Conservation (phyloP, 2,113 vertebrate species). For the Barbus barbus region DNA sequence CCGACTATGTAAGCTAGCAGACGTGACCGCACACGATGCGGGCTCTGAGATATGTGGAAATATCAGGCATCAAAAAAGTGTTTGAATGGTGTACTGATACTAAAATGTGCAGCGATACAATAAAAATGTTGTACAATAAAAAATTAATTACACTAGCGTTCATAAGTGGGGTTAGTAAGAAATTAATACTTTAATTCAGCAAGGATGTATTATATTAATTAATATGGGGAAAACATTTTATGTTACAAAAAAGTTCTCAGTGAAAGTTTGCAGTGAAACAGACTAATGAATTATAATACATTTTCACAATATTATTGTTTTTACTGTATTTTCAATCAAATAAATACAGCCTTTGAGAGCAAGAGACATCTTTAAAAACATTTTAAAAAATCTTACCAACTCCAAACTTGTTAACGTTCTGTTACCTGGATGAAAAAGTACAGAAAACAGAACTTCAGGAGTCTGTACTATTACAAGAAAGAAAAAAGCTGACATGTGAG, state of each 20-base stretch:
- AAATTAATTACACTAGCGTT: not conserved
- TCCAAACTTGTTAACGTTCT: not conserved
- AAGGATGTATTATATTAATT: not conserved
- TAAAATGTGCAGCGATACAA: not conserved
- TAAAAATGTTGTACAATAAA: no score
- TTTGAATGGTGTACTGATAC: not conserved
- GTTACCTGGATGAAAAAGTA: not conserved
- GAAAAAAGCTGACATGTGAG: not conserved
- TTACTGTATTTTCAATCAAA: not conserved
- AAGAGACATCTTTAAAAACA: not conserved
- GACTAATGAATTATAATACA: not conserved
- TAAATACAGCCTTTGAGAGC: not conserved
- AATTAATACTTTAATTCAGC: not conserved
- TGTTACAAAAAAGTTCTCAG: not conserved
- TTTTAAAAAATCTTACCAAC: no score
- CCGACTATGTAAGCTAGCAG: slow-evolving; percentile 14
- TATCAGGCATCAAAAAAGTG: not conserved
- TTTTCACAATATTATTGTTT: not conserved
- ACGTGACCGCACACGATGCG: slow-evolving; percentile 15
- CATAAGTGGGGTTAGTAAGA: not conserved
- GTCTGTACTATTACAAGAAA: not conserved
- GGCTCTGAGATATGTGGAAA: not conserved
- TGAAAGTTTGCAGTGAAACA: not conserved
- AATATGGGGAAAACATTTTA: not conserved
- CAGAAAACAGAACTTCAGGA: not conserved